Conservation (phyloP, 2,888 invertebrate genomes). For the Cataglyphis rosenhaueri region DNA sequence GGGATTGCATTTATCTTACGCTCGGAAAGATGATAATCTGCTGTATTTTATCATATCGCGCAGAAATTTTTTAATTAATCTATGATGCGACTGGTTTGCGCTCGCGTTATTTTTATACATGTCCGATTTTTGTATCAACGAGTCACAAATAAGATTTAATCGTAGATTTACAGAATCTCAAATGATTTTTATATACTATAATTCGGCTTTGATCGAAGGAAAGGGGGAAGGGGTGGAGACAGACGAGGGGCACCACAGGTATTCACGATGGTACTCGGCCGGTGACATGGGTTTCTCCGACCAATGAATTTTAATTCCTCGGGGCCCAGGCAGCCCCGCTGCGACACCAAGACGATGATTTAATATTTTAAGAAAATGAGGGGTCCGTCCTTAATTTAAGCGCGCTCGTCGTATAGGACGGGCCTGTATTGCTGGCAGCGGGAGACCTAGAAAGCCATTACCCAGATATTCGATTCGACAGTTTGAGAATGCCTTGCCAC, state of each 20-base stretch:
- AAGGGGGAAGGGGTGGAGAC: conserved; percentile 14
- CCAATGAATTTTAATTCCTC: conserved; percentile 85
- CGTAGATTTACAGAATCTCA: background rate
- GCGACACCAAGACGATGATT: conserved; percentile 85
- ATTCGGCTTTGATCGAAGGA: conserved; percentile 15
- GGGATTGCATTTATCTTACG: conserved; percentile 18
- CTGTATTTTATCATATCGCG: background rate
- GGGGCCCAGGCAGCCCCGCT: conserved; percentile 80
- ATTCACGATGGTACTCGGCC: conserved; percentile 85
- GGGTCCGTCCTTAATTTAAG: conserved; percentile 82
- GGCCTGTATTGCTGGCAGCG: conserved; percentile 81
- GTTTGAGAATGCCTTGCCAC: conserved; percentile 74
- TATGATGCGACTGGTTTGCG: background rate
- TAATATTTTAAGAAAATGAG: conserved; percentile 85
- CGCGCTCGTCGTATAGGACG: conserved; percentile 72
- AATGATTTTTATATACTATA: conserved; percentile 16
- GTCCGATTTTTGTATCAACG: background rate
- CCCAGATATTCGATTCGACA: conserved; percentile 80
- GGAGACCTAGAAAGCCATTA: conserved; percentile 81
- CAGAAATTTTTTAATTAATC: background rate
- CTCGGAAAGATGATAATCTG: background rate
- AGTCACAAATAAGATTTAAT: background rate
- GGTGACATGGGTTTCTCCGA: conserved; percentile 84
- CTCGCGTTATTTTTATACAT: background rate
- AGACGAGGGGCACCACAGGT: conserved; percentile 70